Evolutionary conservation across 2,888 invertebrate genomes (phyloP), one percentile per base, ranked within the genome.

Genomic region (Nematopogon swammerdamellus): DNA sequence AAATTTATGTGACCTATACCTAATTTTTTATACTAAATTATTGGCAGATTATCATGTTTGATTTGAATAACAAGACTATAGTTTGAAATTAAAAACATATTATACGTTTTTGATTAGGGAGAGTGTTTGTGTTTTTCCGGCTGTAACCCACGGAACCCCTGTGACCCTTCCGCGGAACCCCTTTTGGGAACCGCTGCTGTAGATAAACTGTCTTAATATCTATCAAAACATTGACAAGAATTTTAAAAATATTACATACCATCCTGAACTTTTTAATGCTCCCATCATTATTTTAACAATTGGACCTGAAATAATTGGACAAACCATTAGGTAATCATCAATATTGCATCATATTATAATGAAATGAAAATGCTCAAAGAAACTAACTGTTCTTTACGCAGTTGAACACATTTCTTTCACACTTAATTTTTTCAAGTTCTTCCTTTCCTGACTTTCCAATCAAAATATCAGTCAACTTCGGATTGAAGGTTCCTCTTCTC

Each of bases 271-370:
- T 63, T 87, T 91, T 10, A 95, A 70, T 14, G 95, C 95, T 49
- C 85, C 87, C 82, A 93, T 82, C 91, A 95, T 89, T 18, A 94
- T 67, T 69, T 90, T 91, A 0, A 95, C 88, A 36, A 94, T 70
- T 2, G 92, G 87, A 81, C 85, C 88, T 88, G 59, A 25, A 63
- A 63, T 50, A 56, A 52, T 51, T n/a, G n/a, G n/a, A n/a, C n/a
- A n/a, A n/a, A n/a, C n/a, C n/a, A n/a, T n/a, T n/a, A n/a, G n/a
- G n/a, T n/a, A n/a, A n/a, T n/a, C n/a, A 30, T 29, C 17, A 25
- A 25, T 25, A 25, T 25, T 25, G 25, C 5, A 25, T 50, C 48
- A 51, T 19, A 50, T 53, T 47, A 30, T 18, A 44, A 50, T 51
- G 50, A 51, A 47, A 49, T 48, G 18, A 48, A 18, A 16, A 45